phyloP scores from a whole-genome alignment of 2,113 vertebrate species.

The Monarcha castaneiventris region DNA sequence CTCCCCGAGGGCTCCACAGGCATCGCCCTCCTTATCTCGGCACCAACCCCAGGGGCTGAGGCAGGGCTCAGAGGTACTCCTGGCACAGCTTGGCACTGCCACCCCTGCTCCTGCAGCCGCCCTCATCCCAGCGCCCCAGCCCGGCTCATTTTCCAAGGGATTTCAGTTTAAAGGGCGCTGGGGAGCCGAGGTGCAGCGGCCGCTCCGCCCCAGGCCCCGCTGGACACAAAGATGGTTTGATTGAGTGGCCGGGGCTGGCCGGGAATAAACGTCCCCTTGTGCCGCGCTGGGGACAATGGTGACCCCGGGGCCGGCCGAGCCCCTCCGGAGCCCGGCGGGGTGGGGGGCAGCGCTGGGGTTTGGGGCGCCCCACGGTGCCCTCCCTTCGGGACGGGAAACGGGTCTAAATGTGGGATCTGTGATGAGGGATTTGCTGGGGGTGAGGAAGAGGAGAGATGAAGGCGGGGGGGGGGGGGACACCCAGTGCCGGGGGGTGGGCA shows the following conservation, averaged over 20 bases:
- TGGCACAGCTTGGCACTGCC: not conserved
- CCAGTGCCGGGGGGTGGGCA: not conserved
- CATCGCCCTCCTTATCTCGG: not conserved
- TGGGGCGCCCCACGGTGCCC: not conserved
- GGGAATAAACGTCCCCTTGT: conserved; percentile 66
- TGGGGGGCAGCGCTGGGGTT: not conserved
- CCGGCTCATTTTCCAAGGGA: not conserved
- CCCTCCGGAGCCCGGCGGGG: not conserved
- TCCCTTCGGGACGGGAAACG: rapidly evolving
- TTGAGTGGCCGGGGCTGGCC: conserved; percentile 10
- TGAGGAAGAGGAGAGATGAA: not conserved
- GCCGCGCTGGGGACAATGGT: conserved; percentile 41
- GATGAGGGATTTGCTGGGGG: not conserved
- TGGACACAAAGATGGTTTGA: conserved; percentile 58
- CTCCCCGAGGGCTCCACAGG: not conserved
- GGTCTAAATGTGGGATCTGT: rapidly evolving
- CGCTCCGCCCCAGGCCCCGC: conserved; percentile 35
- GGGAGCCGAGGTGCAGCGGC: not conserved
- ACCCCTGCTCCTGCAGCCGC: rapidly evolving
- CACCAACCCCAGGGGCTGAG: not conserved
- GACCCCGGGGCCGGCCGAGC: conserved; percentile 21
- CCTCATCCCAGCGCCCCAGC: rapidly evolving
- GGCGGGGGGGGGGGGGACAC: not conserved
- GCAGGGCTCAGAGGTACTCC: rapidly evolving
- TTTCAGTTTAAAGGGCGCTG: not conserved